Percentiles rank a stretch among this genome's conserved stretches.
Evolutionary conservation across 2,888 invertebrate genomes (phyloP).

Genomic region (Druceiella hillmani): DNA sequence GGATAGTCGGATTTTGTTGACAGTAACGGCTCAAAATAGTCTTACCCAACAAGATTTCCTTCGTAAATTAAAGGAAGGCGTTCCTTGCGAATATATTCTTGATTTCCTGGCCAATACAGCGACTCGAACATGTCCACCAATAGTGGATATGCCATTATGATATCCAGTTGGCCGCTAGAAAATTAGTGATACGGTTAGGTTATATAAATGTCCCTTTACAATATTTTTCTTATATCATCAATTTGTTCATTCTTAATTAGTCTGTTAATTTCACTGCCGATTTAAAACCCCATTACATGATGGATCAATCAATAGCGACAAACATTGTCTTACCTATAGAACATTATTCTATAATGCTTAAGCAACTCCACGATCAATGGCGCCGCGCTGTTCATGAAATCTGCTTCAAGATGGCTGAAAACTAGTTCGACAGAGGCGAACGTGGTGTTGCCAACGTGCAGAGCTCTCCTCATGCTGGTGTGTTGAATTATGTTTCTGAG

Average conservation of each 20-base stretch:
- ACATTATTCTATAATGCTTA: slow-evolving; percentile 51
- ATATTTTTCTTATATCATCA: neutral
- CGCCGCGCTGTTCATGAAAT: slow-evolving; percentile 55
- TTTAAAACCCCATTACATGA: too few species aligned
- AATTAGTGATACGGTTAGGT: too few species aligned
- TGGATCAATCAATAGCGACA: slow-evolving; percentile 10
- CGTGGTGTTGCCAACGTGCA: slow-evolving; percentile 49
- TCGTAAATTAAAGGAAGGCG: too few species aligned
- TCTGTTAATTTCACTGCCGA: too few species aligned
- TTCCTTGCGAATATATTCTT: neutral
- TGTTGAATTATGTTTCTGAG: slow-evolving; percentile 43
- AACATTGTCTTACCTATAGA: slow-evolving; percentile 60
- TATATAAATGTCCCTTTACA: neutral
- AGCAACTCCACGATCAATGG: slow-evolving; percentile 49
- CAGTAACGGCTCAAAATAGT: too few species aligned
- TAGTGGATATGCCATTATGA: slow-evolving; percentile 61
- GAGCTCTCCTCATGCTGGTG: slow-evolving; percentile 39
- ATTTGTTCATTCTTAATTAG: too few species aligned
- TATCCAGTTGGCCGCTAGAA: slow-evolving; percentile 53
- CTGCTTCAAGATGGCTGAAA: slow-evolving; percentile 45
- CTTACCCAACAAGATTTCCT: too few species aligned
- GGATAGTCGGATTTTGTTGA: too few species aligned
- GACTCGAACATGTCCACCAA: slow-evolving; percentile 39
- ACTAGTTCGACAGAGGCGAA: slow-evolving; percentile 49
- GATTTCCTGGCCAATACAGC: neutral